phyloP scores from a whole-genome alignment of 2,797 vertebrate species.

The Emydoidea blandingii region DNA sequence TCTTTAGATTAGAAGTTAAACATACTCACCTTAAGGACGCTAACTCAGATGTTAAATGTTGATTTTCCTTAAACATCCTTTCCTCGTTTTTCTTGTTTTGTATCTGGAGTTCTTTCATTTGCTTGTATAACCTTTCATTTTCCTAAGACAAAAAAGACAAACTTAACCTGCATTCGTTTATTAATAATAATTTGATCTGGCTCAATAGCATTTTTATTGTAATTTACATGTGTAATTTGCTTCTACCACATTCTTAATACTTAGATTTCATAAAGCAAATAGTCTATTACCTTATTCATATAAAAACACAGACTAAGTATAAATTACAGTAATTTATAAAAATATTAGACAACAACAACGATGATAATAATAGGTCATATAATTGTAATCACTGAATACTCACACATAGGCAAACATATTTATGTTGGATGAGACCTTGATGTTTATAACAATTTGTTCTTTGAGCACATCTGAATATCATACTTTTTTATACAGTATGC shows the following conservation, averaged over 20 bases:
- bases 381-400: not conserved
- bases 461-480: not conserved
- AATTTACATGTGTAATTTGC: not conserved
- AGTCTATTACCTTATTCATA: not conserved
- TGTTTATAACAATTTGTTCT: not conserved
- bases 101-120: constrained; percentile 90
- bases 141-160: constrained; percentile 84
- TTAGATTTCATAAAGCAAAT: not conserved
- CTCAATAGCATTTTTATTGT: not conserved
- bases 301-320: not conserved
- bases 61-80: constrained; percentile 93
- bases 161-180: not conserved
- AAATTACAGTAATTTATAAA: not conserved
- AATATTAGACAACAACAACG: not conserved
- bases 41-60: constrained; percentile 87
- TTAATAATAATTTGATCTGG: not conserved
- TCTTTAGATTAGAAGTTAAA: constrained; percentile 13
- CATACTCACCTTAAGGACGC: constrained; percentile 84
- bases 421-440: not conserved
- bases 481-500: not conserved
- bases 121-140: constrained; percentile 92
- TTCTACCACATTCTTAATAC: not conserved
- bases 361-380: not conserved
- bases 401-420: not conserved
- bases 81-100: constrained; percentile 90